These are phyloP conservation scores for Stylophora pistillata DNA, from an alignment of 64 coral and sea anemone species.

Conservation along the genomic window DNA sequence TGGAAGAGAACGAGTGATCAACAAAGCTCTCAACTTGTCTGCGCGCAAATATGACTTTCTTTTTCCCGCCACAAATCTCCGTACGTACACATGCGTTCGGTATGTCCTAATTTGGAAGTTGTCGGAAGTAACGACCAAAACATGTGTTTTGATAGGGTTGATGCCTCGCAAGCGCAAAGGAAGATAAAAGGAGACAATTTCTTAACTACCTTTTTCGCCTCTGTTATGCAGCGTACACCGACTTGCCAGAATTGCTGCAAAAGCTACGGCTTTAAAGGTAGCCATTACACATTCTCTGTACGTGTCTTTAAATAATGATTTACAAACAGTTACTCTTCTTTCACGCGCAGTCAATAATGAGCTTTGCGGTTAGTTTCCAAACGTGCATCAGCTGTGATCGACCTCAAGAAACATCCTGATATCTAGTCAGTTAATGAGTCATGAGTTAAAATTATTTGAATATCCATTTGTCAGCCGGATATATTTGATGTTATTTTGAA, in stretches of 20 bases:
- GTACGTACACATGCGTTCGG: not conserved
- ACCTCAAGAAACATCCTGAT: not conserved
- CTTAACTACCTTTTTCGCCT: not conserved
- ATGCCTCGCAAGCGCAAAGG: too few species aligned
- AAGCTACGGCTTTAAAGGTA: slow-evolving; percentile 83
- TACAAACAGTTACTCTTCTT: not conserved
- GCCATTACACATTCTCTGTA: not conserved
- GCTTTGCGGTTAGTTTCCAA: not conserved
- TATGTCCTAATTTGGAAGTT: slow-evolving; percentile 29
- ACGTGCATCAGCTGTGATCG: not conserved
- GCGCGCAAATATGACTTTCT: not conserved
- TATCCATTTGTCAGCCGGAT: not conserved
- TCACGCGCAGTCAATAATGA: not conserved
- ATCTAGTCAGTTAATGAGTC: not conserved
- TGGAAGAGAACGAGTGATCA: not conserved
- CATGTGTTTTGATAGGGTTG: slow-evolving; percentile 13
- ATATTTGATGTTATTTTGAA: not conserved
- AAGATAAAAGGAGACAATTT: not conserved
- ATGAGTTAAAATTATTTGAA: not conserved
- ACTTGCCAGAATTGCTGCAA: slow-evolving; percentile 82
- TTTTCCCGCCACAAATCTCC: slow-evolving; percentile 59
- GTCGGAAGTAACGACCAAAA: not conserved
- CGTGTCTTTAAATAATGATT: not conserved
- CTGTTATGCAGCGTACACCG: slow-evolving; percentile 83
- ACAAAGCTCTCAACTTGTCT: not conserved